Evolutionary conservation across 30 jellyfish, hydroid and myxozoan species (phyloP).

Genomic region (Morbakka virulenta): DNA sequence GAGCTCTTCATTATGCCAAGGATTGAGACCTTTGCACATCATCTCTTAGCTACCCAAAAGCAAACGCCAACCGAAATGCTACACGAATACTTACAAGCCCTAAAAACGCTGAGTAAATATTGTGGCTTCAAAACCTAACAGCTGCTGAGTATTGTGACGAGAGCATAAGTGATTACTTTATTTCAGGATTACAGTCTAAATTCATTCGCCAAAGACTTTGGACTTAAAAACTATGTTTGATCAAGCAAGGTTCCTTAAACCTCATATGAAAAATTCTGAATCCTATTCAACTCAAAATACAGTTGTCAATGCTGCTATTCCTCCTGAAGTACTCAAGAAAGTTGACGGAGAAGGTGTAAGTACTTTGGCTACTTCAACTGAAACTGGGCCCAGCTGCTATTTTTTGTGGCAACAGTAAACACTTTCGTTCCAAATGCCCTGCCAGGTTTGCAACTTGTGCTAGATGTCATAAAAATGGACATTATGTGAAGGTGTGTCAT

Average conservation of each 20-base stretch:
- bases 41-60: too few species aligned
- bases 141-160: constrained; percentile 51
- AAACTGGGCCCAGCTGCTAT: too few species aligned
- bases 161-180: constrained; percentile 48
- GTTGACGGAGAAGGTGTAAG: too few species aligned
- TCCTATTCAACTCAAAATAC: neutral
- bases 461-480: constrained; percentile 26
- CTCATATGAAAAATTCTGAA: constrained; percentile 42
- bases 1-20: neutral
- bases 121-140: constrained; percentile 36
- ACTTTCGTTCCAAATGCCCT: too few species aligned
- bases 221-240: too few species aligned
- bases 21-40: constrained; percentile 22
- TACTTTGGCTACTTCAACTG: too few species aligned
- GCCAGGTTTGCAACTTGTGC: constrained; percentile 5
- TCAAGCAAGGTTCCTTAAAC: constrained; percentile 29
- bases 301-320: neutral
- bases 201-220: constrained; percentile 52
- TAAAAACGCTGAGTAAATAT: constrained; percentile 38
- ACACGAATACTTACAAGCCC: constrained; percentile 36
- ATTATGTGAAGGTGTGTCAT: constrained; percentile 16
- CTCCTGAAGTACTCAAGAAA: too few species aligned
- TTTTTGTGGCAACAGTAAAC: too few species aligned
- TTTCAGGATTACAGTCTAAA: constrained; percentile 37
- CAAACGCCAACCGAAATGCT: constrained; percentile 40